Evolutionary conservation across 2,113 vertebrate species (phyloP), one percentile per base, ranked within the genome.

Genomic region (Apteryx owenii): DNA sequence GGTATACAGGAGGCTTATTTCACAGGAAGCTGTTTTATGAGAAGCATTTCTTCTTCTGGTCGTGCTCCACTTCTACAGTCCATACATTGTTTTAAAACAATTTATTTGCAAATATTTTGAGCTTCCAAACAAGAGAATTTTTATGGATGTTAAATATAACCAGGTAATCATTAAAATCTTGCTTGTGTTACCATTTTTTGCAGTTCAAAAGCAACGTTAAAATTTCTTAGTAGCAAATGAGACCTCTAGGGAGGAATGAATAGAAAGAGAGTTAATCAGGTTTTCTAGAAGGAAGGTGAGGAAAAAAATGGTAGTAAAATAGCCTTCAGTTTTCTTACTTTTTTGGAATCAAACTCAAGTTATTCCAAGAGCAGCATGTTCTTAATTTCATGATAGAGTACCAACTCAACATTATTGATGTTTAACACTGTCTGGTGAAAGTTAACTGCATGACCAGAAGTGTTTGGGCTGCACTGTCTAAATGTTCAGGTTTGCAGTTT

Each of bases 111-210:
- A 97, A 97, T 96, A 98, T 94, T 95, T 84, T 86, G 89, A 97
- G 86, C 65, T 96, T 94, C 89, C 95, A 98, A 97, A 97, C 93
- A 98, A 97, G 96, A 96, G 68, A 58, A 46, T 69, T 96, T 92
- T 96, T 94, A 95, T 94, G 86, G 92, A 87, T 95, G 96, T 96
- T 98, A 97, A 98, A 95, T 97, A 96, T 96, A 97, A 96, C 95
- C 96, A 96, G 95, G 97, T 98, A 97, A 97, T 98, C 97, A 97
- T 98, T 98, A 98, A 98, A 97, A 97, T 95, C 83, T 97, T 93
- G 93, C 97, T 97, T 96, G 81, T 92, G 95, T 96, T 97, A 98
- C 97, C 89, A 44, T 90, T 98, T 97, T 92, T 86, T 89, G 87
- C 84, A 93, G 95, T 96, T 98, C 97, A 97, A 97, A 97, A 96